These are phyloP conservation scores for Pyrochroa serraticornis DNA, from an alignment of 2,888 invertebrate genomes.

Conservation along the genomic window DNA sequence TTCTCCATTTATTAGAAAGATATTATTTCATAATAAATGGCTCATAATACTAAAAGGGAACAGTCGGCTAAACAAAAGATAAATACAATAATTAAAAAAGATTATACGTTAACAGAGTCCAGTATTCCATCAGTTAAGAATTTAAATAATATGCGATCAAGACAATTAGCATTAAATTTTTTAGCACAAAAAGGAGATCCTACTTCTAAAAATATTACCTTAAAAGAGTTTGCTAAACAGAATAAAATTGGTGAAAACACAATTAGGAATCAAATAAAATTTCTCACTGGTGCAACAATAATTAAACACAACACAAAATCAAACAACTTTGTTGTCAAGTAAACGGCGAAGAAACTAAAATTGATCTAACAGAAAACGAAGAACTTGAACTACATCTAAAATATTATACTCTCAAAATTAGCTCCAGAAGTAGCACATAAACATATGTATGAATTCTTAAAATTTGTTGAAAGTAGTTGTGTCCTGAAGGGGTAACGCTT, in stretches of 20 bases:
- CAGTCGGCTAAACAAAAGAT: constrained; percentile 25
- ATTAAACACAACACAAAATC: constrained; percentile 20
- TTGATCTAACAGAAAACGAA: no score
- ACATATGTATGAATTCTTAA: no score
- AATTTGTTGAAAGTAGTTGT: no score
- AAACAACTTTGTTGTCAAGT: no score
- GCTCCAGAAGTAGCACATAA: no score
- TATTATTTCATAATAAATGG: constrained; percentile 27
- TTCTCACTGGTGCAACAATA: constrained; percentile 17
- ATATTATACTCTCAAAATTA: no score
- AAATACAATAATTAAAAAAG: constrained; percentile 24
- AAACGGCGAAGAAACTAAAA: no score
- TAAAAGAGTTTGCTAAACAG: constrained; percentile 16
- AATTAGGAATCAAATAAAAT: no score
- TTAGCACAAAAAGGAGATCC: constrained; percentile 21
- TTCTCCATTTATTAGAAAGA: constrained; percentile 20
- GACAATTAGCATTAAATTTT: constrained; percentile 24
- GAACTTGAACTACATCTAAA: no score
- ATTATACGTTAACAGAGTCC: constrained; percentile 21
- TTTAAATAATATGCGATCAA: constrained; percentile 25
- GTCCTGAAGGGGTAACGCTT: no score
- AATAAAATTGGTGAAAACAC: no score
- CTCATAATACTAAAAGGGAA: constrained; percentile 26
- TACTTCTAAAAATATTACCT: no score
- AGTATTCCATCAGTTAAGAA: constrained; percentile 15